Percentiles rank a stretch among this genome's conserved stretches.
phyloP scores from a whole-genome alignment of 2,888 invertebrate species.

The Scaptomyza reducta region DNA sequence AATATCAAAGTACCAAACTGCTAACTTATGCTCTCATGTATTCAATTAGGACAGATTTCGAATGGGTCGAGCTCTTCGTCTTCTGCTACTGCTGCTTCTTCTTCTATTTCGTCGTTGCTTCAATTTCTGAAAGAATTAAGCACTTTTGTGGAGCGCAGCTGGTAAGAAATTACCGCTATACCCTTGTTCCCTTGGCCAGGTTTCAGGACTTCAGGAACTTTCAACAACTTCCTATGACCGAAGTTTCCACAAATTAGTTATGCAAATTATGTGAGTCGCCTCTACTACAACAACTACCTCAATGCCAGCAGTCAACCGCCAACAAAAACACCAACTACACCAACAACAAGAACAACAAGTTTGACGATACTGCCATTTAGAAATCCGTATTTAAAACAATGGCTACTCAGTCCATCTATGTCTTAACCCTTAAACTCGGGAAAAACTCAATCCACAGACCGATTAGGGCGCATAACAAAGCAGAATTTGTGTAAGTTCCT shows the following conservation, averaged over 20 bases:
- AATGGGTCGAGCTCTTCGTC: slow-evolving; percentile 37
- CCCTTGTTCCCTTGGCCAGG: slow-evolving; percentile 23
- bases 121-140: slow-evolving; percentile 71
- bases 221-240: slow-evolving; percentile 79
- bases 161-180: slow-evolving; percentile 70
- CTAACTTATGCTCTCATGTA: slow-evolving; percentile 79
- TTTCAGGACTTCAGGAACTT: slow-evolving; percentile 68
- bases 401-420: slow-evolving; percentile 39
- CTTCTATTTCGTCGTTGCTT: slow-evolving; percentile 31
- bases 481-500: slow-evolving; percentile 77
- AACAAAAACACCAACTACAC: slow-evolving; percentile 34
- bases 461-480: slow-evolving; percentile 77
- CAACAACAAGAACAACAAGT: slow-evolving; percentile 22
- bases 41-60: slow-evolving; percentile 77
- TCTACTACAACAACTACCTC: slow-evolving; percentile 49
- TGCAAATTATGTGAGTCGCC: slow-evolving; percentile 78
- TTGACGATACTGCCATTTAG: slow-evolving; percentile 29
- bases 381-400: slow-evolving; percentile 74
- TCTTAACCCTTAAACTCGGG: slow-evolving; percentile 29
- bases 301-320: slow-evolving; percentile 55
- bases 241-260: slow-evolving; percentile 77
- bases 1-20: slow-evolving; percentile 77
- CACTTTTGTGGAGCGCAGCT: slow-evolving; percentile 70
- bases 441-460: slow-evolving; percentile 52
- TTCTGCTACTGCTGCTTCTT: neutral